These are phyloP conservation scores for Microcebus tavaratra DNA, from an alignment of 2,113 vertebrate genomes.

Conservation along the genomic window DNA sequence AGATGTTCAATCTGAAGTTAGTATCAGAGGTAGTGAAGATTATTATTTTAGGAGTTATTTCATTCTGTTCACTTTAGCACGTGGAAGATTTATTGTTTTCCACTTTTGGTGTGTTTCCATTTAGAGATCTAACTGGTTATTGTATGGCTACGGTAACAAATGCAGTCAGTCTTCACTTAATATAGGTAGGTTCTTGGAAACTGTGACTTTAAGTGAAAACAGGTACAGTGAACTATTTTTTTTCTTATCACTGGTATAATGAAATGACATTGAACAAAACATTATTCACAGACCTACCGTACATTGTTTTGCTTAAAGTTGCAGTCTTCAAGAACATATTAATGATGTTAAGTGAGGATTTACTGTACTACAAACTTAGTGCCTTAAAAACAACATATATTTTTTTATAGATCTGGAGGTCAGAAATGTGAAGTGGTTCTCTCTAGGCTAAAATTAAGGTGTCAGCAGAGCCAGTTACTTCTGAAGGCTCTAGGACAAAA, in stretches of 20 bases:
- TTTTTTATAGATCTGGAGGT: background rate
- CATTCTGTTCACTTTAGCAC: background rate
- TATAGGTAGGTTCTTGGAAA: background rate
- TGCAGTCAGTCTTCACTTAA: background rate
- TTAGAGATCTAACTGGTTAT: background rate
- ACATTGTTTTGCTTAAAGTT: background rate
- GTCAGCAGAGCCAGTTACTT: background rate
- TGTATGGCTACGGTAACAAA: background rate
- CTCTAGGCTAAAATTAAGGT: background rate
- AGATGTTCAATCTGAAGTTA: background rate
- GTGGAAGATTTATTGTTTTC: background rate
- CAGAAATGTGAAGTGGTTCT: background rate
- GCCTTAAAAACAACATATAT: background rate
- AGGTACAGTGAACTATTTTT: background rate
- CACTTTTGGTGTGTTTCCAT: background rate
- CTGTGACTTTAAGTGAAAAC: background rate
- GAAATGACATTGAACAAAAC: background rate
- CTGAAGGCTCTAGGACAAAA: background rate
- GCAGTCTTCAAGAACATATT: background rate
- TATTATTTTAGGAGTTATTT: background rate
- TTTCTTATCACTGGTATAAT: background rate
- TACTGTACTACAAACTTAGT: background rate
- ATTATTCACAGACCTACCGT: background rate
- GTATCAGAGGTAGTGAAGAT: background rate
- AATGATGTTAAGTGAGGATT: background rate